Conservation (phyloP, 1,140 invertebrate species). For the Drosophila athabasca region DNA sequence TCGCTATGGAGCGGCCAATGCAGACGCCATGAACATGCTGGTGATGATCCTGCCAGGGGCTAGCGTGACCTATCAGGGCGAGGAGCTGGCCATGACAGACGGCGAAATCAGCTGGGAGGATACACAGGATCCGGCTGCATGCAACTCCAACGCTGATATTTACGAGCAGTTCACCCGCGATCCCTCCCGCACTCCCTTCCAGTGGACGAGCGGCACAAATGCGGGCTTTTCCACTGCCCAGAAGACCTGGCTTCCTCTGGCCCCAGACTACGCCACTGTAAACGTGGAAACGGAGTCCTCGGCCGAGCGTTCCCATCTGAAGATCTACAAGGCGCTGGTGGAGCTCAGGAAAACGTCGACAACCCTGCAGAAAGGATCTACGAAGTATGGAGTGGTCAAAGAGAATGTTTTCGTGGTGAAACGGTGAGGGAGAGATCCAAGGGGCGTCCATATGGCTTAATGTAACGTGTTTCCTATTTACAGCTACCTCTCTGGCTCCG, state of each 20-base stretch:
- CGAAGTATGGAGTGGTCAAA: conserved; percentile 72
- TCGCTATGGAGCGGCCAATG: conserved; percentile 85
- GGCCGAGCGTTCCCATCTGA: conserved; percentile 64
- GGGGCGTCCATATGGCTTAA: neutral
- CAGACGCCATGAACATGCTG: conserved; percentile 89
- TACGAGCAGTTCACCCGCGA: conserved; percentile 86
- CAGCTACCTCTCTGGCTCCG: conserved; percentile 23
- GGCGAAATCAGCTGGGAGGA: conserved; percentile 84
- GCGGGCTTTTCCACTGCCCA: conserved; percentile 85
- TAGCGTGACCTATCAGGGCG: conserved; percentile 88
- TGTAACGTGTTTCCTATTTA: neutral
- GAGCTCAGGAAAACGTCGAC: conserved; percentile 45
- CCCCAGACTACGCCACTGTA: conserved; percentile 85
- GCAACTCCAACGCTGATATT: conserved; percentile 84
- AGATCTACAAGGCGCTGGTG: conserved; percentile 71
- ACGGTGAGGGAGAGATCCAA: conserved; percentile 50
- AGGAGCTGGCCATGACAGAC: conserved; percentile 88
- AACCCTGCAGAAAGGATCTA: conserved; percentile 78
- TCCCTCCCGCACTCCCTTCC: conserved; percentile 89
- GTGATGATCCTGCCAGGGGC: conserved; percentile 89
- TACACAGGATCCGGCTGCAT: conserved; percentile 85
- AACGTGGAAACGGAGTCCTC: conserved; percentile 83
- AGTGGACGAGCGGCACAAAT: conserved; percentile 86
- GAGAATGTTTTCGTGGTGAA: conserved; percentile 80
- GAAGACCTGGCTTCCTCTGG: conserved; percentile 88